Conservation (phyloP, 2,888 invertebrate genomes). For the Falcaria lacertinaria region DNA sequence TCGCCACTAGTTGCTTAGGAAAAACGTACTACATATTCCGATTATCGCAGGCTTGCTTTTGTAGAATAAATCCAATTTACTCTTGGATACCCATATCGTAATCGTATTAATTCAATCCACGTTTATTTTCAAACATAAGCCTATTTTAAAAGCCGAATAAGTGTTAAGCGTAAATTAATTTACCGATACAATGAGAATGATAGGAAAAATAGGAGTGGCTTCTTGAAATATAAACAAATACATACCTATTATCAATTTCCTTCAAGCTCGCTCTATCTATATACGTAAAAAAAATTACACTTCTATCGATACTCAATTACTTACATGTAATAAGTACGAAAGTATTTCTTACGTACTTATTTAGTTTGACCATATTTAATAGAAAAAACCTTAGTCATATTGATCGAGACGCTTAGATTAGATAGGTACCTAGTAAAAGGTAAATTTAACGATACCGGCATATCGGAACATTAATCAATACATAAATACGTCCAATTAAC, state of each 20-base stretch:
- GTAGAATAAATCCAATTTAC: constrained; percentile 13
- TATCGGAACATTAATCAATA: constrained; percentile 23
- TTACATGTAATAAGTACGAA: too few species aligned
- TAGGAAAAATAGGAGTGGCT: too few species aligned
- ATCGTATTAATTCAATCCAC: constrained; percentile 10
- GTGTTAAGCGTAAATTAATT: too few species aligned
- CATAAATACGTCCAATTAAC: constrained; percentile 20
- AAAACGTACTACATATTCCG: constrained; percentile 15
- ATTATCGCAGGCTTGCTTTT: constrained; percentile 9
- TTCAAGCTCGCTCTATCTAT: too few species aligned
- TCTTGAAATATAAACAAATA: too few species aligned
- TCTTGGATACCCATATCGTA: constrained; percentile 7
- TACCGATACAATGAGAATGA: too few species aligned
- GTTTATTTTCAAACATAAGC: constrained; percentile 3
- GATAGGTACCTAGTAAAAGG: constrained; percentile 32
- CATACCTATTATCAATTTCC: too few species aligned
- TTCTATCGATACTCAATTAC: too few species aligned
- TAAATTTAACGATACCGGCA: constrained; percentile 42
- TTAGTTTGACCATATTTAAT: too few species aligned
- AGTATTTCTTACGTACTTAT: too few species aligned
- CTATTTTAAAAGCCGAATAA: constrained; percentile 2
- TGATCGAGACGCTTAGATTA: constrained; percentile 9
- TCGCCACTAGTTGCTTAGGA: constrained; percentile 1
- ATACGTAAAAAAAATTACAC: too few species aligned
- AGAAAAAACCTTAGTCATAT: too few species aligned